Evolutionary conservation across 2,888 invertebrate species (phyloP).

Genomic region (Psylliodes chrysocephalus): DNA sequence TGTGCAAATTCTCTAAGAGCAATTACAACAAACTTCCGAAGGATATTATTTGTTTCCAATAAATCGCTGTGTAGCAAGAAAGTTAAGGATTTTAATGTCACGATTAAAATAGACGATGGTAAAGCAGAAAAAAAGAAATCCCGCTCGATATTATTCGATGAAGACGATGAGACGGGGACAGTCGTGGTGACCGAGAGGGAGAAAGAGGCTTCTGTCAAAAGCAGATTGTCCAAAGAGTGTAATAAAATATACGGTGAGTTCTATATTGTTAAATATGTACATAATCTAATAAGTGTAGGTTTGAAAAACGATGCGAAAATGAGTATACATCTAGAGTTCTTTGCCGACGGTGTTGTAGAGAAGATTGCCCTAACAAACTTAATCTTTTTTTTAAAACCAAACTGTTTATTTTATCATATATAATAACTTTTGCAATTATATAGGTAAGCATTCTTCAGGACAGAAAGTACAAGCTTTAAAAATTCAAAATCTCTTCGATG

Average conservation of each 20-base stretch:
- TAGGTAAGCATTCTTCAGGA: too few relatives aligned
- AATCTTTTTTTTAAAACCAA: too few relatives aligned
- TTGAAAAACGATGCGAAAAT: too few relatives aligned
- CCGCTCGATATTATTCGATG: conserved; percentile 11
- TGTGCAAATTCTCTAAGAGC: neutral
- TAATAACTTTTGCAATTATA: too few relatives aligned
- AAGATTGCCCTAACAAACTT: too few relatives aligned
- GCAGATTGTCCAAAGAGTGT: conserved; percentile 46
- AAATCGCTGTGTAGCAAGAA: conserved; percentile 19
- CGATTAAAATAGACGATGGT: conserved; percentile 14
- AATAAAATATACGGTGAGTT: conserved; percentile 8
- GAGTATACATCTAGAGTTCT: too few relatives aligned
- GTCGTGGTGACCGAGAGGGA: conserved; percentile 41
- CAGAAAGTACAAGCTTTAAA: too few relatives aligned
- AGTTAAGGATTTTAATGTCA: conserved; percentile 3
- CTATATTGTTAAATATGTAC: too few relatives aligned
- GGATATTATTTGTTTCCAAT: conserved; percentile 2
- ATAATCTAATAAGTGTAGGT: too few relatives aligned
- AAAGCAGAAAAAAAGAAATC: conserved; percentile 24
- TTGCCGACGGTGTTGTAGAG: too few relatives aligned
- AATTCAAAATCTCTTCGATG: too few relatives aligned
- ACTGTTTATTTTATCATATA: too few relatives aligned
- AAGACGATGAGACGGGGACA: conserved; percentile 26
- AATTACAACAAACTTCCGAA: conserved; percentile 5
- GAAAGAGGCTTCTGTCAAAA: conserved; percentile 42